Conservation (phyloP, 2,888 invertebrate genomes). For the Lamellibrachia columna region DNA sequence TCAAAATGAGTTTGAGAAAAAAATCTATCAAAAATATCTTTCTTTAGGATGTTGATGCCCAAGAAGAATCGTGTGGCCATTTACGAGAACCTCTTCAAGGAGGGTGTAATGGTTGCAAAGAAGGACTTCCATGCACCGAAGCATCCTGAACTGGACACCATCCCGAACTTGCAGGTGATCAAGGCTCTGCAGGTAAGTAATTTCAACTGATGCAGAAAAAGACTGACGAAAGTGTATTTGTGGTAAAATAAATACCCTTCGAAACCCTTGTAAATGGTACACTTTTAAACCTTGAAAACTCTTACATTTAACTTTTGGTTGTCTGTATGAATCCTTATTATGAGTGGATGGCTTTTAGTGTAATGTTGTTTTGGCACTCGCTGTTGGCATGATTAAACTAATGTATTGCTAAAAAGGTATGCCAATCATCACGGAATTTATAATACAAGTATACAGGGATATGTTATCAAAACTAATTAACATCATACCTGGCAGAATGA, state of each 20-base stretch:
- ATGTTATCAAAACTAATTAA: no score
- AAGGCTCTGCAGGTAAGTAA: conserved; percentile 86
- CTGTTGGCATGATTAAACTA: no score
- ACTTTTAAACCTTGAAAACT: no score
- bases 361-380: neutral
- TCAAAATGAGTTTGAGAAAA: neutral
- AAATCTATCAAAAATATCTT: neutral
- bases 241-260: no score
- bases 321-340: neutral
- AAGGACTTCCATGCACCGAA: conserved; percentile 98
- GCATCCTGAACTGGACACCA: conserved; percentile 92
- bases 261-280: no score
- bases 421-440: no score
- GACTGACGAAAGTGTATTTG: no score
- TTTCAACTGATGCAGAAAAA: neutral
- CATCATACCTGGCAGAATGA: no score
- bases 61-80: conserved; percentile 96
- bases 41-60: conserved; percentile 98
- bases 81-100: conserved; percentile 97
- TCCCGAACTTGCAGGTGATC: conserved; percentile 98
- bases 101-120: conserved; percentile 99
- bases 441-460: no score
- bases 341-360: neutral
- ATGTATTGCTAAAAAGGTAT: no score
- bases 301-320: no score